phyloP scores from a whole-genome alignment of 2,888 invertebrate genomes.

The Drosophila leonis region DNA sequence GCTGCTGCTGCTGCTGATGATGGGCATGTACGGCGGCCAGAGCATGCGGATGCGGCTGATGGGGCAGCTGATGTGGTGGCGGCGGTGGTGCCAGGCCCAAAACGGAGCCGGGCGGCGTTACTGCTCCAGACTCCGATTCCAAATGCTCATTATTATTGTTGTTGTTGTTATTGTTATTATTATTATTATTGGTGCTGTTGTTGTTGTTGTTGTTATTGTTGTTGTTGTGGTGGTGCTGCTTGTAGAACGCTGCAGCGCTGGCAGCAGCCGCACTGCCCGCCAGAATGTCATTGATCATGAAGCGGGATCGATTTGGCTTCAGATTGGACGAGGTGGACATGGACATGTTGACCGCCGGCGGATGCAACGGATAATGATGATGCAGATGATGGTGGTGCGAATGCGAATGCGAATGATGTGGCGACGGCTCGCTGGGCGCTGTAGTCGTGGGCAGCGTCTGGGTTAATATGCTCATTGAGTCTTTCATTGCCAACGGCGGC shows the following conservation, averaged over 20 bases:
- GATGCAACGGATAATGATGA: slow-evolving; percentile 49
- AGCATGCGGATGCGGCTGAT: slow-evolving; percentile 57
- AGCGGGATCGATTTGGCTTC: slow-evolving; percentile 83
- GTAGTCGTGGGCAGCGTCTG: slow-evolving; percentile 71
- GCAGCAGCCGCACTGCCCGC: slow-evolving; percentile 84
- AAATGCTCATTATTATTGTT: slow-evolving; percentile 36
- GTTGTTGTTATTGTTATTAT: slow-evolving; percentile 33
- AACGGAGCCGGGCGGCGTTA: slow-evolving; percentile 25
- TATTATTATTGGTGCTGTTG: slow-evolving; percentile 58
- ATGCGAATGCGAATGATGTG: slow-evolving; percentile 43
- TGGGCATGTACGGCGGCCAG: slow-evolving; percentile 44
- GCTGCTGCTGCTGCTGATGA: slow-evolving; percentile 49
- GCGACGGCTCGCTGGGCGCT: slow-evolving; percentile 63
- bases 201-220: slow-evolving; percentile 55
- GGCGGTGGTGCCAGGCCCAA: slow-evolving; percentile 47
- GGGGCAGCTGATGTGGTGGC: slow-evolving; percentile 27
- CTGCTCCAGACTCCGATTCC: slow-evolving; percentile 40
- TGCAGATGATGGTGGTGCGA: slow-evolving; percentile 46
- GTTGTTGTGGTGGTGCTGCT: slow-evolving; percentile 73
- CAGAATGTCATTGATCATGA: slow-evolving; percentile 83
- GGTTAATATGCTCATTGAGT: slow-evolving; percentile 83
- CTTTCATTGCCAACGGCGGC: slow-evolving; percentile 78
- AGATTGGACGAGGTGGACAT: slow-evolving; percentile 76
- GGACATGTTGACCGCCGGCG: slow-evolving; percentile 67
- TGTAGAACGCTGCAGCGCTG: slow-evolving; percentile 79